Evolutionary conservation across 2,113 vertebrate genomes (phyloP).

Genomic region (Hippoglossus stenolepis): DNA sequence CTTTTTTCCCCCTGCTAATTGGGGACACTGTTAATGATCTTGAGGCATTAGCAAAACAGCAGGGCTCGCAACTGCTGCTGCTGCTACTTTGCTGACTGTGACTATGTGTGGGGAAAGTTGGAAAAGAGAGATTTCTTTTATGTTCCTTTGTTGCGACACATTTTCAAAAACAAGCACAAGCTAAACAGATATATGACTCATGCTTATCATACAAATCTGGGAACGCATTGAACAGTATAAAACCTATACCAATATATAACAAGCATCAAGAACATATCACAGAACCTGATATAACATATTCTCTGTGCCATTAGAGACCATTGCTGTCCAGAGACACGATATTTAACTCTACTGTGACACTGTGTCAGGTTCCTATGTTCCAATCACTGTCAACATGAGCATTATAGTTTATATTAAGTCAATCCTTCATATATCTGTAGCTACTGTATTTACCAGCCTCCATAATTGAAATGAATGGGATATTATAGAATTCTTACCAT

Average conservation of each 20-base stretch:
- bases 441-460: no score
- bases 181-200: neutral
- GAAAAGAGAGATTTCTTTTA: conserved; percentile 3
- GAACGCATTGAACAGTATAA: neutral
- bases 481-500: no score
- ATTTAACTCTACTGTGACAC: no score
- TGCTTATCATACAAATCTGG: neutral
- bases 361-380: neutral
- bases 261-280: neutral
- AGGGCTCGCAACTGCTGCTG: conserved; percentile 42
- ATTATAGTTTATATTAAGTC: no score
- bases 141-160: neutral
- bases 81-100: conserved; percentile 17
- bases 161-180: conserved; percentile 6
- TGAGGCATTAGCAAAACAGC: conserved; percentile 56
- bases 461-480: no score
- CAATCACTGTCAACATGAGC: no score
- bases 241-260: neutral
- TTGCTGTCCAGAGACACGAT: no score
- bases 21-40: conserved; percentile 66
- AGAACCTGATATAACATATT: neutral
- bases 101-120: neutral
- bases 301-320: neutral
- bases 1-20: conserved; percentile 54
- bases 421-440: neutral